These are phyloP conservation scores for Mongoloraphidia duomilia DNA, from an alignment of 2,888 invertebrate genomes.

Conservation along the genomic window DNA sequence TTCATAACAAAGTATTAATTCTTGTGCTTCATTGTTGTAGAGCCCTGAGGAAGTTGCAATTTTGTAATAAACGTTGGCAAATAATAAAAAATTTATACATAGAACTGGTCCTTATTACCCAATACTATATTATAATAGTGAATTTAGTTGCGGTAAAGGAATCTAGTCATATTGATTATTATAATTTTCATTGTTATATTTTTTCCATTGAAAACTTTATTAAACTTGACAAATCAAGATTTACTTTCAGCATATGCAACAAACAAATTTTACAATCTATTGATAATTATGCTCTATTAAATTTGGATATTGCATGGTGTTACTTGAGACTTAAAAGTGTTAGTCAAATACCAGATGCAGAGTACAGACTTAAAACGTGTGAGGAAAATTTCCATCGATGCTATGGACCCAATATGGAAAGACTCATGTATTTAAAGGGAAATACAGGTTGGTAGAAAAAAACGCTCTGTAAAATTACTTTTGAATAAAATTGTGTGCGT, in stretches of 20 bases:
- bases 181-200: too few relatives aligned
- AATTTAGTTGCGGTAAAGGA: too few relatives aligned
- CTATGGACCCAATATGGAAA: slow-evolving; percentile 50
- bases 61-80: too few relatives aligned
- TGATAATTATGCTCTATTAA: slow-evolving; percentile 71
- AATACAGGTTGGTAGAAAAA: slow-evolving; percentile 32
- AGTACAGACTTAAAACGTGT: slow-evolving; percentile 47
- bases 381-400: slow-evolving; percentile 48
- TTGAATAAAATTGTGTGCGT: background rate
- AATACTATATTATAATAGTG: too few relatives aligned
- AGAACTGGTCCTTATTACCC: too few relatives aligned
- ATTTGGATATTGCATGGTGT: slow-evolving; percentile 82
- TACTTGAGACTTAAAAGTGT: slow-evolving; percentile 63
- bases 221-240: too few relatives aligned
- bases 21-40: too few relatives aligned
- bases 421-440: slow-evolving; percentile 42
- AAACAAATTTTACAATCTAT: slow-evolving; percentile 50
- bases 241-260: slow-evolving; percentile 41
- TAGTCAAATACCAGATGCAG: slow-evolving; percentile 58
- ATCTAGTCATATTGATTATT: too few relatives aligned
- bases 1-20: too few relatives aligned
- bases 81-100: too few relatives aligned
- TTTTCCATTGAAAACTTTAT: too few relatives aligned
- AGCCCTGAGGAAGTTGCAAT: too few relatives aligned
- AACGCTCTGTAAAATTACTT: background rate